These are phyloP conservation scores for Dryomyza anilis DNA, from an alignment of 2,888 invertebrate genomes.

Conservation along the genomic window DNA sequence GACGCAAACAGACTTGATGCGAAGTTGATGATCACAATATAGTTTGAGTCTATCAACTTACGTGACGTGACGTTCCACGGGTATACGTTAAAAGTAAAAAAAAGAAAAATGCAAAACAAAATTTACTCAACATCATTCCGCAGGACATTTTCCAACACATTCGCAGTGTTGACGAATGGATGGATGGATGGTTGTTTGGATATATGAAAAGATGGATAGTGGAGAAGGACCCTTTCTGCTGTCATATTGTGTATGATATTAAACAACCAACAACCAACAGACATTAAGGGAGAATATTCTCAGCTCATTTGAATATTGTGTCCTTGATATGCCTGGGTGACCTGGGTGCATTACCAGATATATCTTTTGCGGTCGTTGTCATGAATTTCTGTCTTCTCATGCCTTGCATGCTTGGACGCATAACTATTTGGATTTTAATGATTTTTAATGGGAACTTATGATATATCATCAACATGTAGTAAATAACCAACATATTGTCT, in stretches of 20 bases:
- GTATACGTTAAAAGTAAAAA: constrained; percentile 28
- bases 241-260: not conserved
- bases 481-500: too few species aligned
- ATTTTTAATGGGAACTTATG: too few species aligned
- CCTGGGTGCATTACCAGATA: constrained; percentile 29
- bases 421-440: too few species aligned
- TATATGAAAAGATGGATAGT: too few species aligned
- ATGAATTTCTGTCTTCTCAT: constrained; percentile 7
- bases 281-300: constrained; percentile 19
- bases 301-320: constrained; percentile 44
- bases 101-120: not conserved
- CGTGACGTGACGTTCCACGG: constrained; percentile 34
- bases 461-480: too few species aligned
- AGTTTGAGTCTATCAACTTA: constrained; percentile 14
- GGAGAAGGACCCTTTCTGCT: too few species aligned
- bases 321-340: constrained; percentile 4
- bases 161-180: too few species aligned
- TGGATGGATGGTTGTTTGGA: too few species aligned
- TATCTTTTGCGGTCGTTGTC: constrained; percentile 8
- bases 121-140: not conserved
- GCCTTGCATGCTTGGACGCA: constrained; percentile 47
- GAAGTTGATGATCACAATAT: not conserved
- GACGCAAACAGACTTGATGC: not conserved
- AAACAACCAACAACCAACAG: not conserved
- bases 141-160: not conserved